Evolutionary conservation across 2,113 vertebrate species (phyloP), one percentile per base, ranked within the genome.

Genomic region (Prionailurus viverrinus): DNA sequence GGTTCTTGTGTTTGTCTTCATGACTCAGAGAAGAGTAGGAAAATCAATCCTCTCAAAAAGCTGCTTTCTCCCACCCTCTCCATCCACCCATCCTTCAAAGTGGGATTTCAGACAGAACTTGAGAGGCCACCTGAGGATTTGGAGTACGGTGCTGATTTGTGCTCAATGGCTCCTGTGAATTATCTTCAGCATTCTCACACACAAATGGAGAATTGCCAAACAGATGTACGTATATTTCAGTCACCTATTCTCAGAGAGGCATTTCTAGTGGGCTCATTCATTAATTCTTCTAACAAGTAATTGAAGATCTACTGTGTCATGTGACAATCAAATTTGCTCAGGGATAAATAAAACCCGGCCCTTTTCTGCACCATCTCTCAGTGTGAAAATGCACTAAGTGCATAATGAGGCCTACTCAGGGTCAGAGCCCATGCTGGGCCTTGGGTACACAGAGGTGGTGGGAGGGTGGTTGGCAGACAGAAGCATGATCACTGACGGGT

Each of bases 111-210:
- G 7, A 25, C 39, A 27, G 45, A 94, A 89, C 53, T 88, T n/a
- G 89, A 96, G 93, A 94, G 91, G 82, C 89, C 55, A 80, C 85
- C 82, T 39, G 78, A 96, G 92, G 93, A 65, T 79, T 15, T 74
- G 31, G 71, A 69, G 51, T 82, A n/a, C 80, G 51, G 45, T 71
- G 23, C 82, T 89, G 85, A 95, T 93, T 94, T 87, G 93, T 94
- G 61, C 58, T 93, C 82, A 93, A 51, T 83, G 79, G 33, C 18
- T 68, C 53, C 1, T 74, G 33, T 58, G 86, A 84, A 92, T 93
- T 74, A 79, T 73, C 63, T 61, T 45, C 48, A 51, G 9, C 23
- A 16, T 31, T 92, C 76, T 80, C 84, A n/a, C 36, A 51, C 33
- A 55, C n/a, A 80, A 2, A 63, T 66, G 91, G 66, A 93, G 53